Evolutionary conservation across 2,797 vertebrate species (phyloP).

Genomic region (Anas bahamensis): DNA sequence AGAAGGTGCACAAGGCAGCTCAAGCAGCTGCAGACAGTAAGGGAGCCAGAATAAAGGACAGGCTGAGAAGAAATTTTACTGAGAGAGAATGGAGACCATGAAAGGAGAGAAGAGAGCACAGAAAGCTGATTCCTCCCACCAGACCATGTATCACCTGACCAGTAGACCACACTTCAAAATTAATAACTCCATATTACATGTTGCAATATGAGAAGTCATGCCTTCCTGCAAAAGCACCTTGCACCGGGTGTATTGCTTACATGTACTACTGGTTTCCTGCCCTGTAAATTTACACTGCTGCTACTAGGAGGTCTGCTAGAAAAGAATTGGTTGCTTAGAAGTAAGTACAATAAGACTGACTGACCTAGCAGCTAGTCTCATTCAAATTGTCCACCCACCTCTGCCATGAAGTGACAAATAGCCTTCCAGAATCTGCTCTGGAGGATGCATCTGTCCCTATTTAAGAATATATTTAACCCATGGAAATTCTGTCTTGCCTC

Average conservation of each 20-base stretch:
- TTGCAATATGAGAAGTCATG: neutral
- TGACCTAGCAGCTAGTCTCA: neutral
- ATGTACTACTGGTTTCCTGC: neutral
- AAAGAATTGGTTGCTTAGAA: neutral
- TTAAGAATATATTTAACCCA: neutral
- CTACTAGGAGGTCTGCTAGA: neutral
- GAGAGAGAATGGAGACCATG: neutral
- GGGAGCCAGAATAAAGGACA: neutral
- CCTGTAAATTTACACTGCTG: neutral
- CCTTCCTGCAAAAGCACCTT: neutral
- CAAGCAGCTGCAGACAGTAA: neutral
- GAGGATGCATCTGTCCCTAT: neutral
- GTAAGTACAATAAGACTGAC: neutral
- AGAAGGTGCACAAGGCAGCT: neutral
- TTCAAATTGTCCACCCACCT: neutral
- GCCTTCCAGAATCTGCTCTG: neutral
- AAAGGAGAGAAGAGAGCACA: neutral
- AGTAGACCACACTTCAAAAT: neutral
- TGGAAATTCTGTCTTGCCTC: neutral
- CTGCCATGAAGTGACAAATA: neutral
- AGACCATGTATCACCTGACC: neutral
- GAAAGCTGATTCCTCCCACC: neutral
- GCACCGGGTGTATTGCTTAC: neutral
- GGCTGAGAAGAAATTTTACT: neutral
- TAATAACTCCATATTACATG: neutral